Percentiles rank a stretch among this genome's conserved stretches.
Conservation (phyloP, 2,113 vertebrate species). For the Nycticorax nycticorax region DNA sequence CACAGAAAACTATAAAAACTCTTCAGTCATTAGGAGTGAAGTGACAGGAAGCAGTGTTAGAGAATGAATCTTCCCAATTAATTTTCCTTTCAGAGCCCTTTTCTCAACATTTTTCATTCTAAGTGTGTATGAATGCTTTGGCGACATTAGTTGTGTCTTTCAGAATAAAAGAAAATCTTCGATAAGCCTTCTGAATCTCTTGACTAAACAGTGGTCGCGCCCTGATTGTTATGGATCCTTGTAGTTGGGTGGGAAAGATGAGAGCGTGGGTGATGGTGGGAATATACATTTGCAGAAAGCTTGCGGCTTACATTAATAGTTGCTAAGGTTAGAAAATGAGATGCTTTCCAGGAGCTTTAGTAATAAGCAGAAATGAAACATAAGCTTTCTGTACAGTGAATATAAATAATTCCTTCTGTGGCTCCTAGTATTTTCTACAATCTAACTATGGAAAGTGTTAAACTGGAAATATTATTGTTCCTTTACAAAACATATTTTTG, state of each 20-base stretch:
- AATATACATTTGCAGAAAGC: background rate
- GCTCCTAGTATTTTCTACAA: background rate
- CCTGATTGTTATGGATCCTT: background rate
- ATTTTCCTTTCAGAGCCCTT: background rate
- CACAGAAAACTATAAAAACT: constrained; percentile 20
- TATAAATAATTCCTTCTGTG: constrained; percentile 38
- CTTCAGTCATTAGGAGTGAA: constrained; percentile 34
- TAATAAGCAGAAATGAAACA: background rate
- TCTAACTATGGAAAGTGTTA: background rate
- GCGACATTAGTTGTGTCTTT: background rate
- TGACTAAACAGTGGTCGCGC: background rate
- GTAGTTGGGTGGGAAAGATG: background rate
- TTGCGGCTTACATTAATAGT: background rate
- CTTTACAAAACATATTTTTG: constrained; percentile 8
- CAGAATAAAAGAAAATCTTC: background rate
- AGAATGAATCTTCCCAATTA: constrained; percentile 24
- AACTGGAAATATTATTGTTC: background rate
- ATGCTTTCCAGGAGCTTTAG: background rate
- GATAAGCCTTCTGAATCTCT: background rate
- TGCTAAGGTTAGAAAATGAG: background rate
- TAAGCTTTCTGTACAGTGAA: background rate
- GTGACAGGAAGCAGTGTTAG: constrained; percentile 12
- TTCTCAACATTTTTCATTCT: background rate
- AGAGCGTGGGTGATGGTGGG: background rate
- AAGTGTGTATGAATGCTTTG: background rate